These are phyloP conservation scores for Corythaeola cristata DNA, from an alignment of 2,113 vertebrate species.

Conservation along the genomic window DNA sequence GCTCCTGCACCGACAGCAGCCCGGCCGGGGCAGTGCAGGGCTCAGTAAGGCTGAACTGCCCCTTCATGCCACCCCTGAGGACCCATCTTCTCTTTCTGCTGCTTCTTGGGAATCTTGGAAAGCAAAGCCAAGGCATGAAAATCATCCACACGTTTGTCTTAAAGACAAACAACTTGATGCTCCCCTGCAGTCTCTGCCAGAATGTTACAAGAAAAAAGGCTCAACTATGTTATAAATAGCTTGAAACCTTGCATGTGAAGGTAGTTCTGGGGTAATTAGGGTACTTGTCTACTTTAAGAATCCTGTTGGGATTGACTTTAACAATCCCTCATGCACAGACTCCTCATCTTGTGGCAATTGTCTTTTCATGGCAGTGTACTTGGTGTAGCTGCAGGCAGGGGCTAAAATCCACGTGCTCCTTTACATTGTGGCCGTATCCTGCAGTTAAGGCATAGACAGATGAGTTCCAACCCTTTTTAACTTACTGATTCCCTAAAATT, in stretches of 20 bases:
- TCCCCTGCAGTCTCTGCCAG: not conserved
- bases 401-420: not conserved
- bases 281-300: not conserved
- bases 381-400: not conserved
- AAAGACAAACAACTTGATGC: not conserved
- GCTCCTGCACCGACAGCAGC: not conserved
- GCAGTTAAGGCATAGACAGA: not conserved
- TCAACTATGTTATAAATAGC: not conserved
- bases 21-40: rapidly evolving
- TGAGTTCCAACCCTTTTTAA: not conserved
- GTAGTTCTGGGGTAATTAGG: not conserved
- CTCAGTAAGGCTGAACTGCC: not conserved
- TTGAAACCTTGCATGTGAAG: not conserved
- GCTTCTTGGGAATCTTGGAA: not conserved
- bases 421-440: not conserved
- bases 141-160: not conserved
- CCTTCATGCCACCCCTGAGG: not conserved
- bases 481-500: not conserved
- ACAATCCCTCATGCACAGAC: not conserved
- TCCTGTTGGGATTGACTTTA: not conserved
- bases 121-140: not conserved
- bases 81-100: not conserved
- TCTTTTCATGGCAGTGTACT: not conserved
- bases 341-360: not conserved
- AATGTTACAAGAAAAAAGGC: not conserved